Evolutionary conservation across 2,888 invertebrate genomes (phyloP).

Genomic region (Cinara cedri): DNA sequence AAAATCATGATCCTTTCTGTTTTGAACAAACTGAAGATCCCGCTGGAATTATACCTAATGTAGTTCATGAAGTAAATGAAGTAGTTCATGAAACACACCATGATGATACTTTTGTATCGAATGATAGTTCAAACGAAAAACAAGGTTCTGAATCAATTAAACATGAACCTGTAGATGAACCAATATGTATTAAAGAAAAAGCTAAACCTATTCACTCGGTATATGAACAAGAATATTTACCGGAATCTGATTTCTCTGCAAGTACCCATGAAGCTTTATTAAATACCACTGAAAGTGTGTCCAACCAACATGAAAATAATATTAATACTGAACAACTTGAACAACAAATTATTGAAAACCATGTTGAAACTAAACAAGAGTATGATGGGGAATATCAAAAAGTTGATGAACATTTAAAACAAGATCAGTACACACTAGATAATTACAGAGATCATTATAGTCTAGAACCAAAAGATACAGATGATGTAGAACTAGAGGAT

Average conservation of each 20-base stretch:
- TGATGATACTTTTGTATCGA: background rate
- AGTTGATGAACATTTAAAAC: background rate
- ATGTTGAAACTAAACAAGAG: background rate
- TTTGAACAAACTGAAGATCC: conserved; percentile 46
- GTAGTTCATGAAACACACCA: background rate
- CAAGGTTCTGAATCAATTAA: conserved; percentile 29
- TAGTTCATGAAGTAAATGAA: conserved; percentile 6
- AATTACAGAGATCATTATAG: too few relatives aligned
- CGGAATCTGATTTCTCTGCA: conserved; percentile 46
- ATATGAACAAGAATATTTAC: conserved; percentile 48
- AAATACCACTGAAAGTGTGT: conserved; percentile 10
- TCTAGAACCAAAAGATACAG: background rate
- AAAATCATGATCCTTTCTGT: conserved; percentile 46
- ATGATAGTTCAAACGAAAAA: conserved; percentile 2
- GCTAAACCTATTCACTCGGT: conserved; percentile 33
- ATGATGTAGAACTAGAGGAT: background rate
- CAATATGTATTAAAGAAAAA: conserved; percentile 27
- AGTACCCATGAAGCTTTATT: conserved; percentile 50
- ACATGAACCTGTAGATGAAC: conserved; percentile 48
- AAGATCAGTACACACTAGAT: too few relatives aligned
- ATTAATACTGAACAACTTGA: background rate
- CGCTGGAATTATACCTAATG: conserved; percentile 43
- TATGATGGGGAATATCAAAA: background rate
- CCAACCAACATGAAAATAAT: background rate
- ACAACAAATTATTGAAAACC: background rate